Evolutionary conservation across 2,888 invertebrate species (phyloP).

Genomic region (Fabriciana adippe): DNA sequence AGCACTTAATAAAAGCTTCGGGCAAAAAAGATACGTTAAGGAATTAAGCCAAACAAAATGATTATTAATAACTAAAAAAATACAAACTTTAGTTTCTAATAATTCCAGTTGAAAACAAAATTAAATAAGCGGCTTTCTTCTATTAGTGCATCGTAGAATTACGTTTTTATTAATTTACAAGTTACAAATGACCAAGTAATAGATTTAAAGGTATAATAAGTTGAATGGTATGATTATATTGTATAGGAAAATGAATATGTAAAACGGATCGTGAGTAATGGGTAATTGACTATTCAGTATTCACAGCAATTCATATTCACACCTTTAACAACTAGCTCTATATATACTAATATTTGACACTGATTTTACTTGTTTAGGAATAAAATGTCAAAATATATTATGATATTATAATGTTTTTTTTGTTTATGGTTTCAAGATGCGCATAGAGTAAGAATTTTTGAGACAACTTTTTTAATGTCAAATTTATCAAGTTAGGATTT

Average conservation of each 20-base stretch:
- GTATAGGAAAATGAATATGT: slow-evolving; percentile 11
- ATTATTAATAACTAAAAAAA: background rate
- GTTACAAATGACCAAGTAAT: slow-evolving; percentile 12
- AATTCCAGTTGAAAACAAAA: background rate
- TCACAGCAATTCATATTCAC: background rate
- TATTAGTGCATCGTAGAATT: background rate
- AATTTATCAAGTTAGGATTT: too few species aligned
- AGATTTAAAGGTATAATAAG: slow-evolving; percentile 4
- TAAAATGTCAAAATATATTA: too few species aligned
- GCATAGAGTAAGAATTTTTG: too few species aligned
- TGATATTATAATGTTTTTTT: too few species aligned
- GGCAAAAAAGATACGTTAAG: too few species aligned
- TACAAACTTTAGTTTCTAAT: background rate
- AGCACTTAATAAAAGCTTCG: too few species aligned
- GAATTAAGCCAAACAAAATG: too few species aligned
- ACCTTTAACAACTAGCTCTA: too few species aligned
- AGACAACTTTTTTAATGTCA: too few species aligned
- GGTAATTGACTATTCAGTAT: slow-evolving; percentile 17
- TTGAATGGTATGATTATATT: slow-evolving; percentile 23
- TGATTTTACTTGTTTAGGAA: too few species aligned
- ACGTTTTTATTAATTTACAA: slow-evolving; percentile 1
- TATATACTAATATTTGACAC: too few species aligned
- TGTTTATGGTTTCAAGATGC: too few species aligned
- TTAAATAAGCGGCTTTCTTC: background rate
- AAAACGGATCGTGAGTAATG: slow-evolving; percentile 23